Conservation (phyloP, 2,113 vertebrate species). For the Gnathonemus longibarbis region DNA sequence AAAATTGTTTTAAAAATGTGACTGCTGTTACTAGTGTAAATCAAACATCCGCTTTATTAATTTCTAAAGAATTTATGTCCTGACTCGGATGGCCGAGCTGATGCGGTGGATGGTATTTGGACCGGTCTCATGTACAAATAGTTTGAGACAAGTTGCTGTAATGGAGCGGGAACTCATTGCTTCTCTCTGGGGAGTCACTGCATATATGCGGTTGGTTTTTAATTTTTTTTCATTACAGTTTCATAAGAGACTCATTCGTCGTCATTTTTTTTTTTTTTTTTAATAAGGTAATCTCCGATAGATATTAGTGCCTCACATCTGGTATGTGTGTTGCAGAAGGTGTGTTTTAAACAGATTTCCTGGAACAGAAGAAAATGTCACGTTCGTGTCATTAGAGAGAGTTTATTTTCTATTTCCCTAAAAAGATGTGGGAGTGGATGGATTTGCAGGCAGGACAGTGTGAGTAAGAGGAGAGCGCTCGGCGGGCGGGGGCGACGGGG, state of each 20-base stretch:
- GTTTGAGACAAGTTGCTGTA: slow-evolving; percentile 36
- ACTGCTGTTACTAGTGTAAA: slow-evolving; percentile 48
- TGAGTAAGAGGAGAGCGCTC: background rate
- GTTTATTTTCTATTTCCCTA: slow-evolving; percentile 1
- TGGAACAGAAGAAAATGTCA: slow-evolving; percentile 26
- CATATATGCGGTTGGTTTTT: slow-evolving; percentile 27
- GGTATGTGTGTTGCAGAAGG: slow-evolving; percentile 24
- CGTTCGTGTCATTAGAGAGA: background rate
- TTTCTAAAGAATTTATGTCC: slow-evolving; percentile 46
- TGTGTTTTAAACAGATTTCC: slow-evolving; percentile 19
- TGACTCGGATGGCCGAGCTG: slow-evolving; percentile 30
- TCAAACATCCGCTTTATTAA: slow-evolving; percentile 51
- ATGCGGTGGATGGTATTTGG: slow-evolving; percentile 40
- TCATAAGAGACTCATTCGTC: slow-evolving; percentile 29
- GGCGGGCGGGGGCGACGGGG: background rate
- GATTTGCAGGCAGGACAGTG: background rate
- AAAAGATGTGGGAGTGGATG: background rate
- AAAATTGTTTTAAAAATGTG: slow-evolving; percentile 55
- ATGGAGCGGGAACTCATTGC: slow-evolving; percentile 44
- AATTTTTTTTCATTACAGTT: slow-evolving; percentile 11
- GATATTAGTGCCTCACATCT: slow-evolving; percentile 24
- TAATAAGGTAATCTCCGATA: background rate
- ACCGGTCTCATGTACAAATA: slow-evolving; percentile 29
- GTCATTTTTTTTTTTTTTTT: slow-evolving; percentile 20
- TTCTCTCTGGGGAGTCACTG: slow-evolving; percentile 32